Percentiles rank a stretch among this genome's conserved stretches.
phyloP scores from a whole-genome alignment of 1,140 invertebrate genomes.

The Eumaeus atala region DNA sequence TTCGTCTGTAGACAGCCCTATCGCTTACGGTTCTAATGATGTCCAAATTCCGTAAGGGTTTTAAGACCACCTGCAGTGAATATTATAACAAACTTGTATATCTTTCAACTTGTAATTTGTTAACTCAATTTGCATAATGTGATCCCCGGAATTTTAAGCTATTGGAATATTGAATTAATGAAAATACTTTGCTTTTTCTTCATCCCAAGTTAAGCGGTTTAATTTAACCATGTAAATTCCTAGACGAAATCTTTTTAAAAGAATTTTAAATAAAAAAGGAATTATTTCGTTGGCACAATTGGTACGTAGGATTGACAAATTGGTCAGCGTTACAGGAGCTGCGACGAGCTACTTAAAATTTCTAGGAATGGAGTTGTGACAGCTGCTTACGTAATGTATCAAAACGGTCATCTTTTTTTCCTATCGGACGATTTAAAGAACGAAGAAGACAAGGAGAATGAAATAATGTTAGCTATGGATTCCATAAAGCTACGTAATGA shows the following conservation, averaged over 20 bases:
- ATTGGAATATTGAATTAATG: slow-evolving; percentile 10
- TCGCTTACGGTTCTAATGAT: not conserved
- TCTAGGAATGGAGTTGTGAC: slow-evolving; percentile 2
- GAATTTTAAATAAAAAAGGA: not conserved
- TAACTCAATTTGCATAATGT: slow-evolving; percentile 13
- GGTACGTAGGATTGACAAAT: too few relatives aligned
- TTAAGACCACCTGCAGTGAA: not conserved
- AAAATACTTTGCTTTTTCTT: slow-evolving; percentile 4
- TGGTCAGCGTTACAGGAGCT: too few relatives aligned
- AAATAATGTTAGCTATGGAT: too few relatives aligned
- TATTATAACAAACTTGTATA: not conserved
- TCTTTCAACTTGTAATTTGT: slow-evolving; percentile 9
- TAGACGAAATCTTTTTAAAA: not conserved
- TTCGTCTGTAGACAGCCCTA: not conserved
- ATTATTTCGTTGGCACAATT: too few relatives aligned
- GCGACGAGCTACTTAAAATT: too few relatives aligned
- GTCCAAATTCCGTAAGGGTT: not conserved
- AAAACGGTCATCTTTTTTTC: not conserved
- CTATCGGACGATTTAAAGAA: not conserved
- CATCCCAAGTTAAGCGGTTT: not conserved
- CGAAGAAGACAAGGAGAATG: not conserved
- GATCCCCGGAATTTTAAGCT: slow-evolving; percentile 10
- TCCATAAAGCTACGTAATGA: too few relatives aligned
- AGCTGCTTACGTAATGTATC: not conserved
- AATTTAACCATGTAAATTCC: slow-evolving; percentile 1